Evolutionary conservation across 2,888 invertebrate species (phyloP).

Genomic region (Busseola fusca): DNA sequence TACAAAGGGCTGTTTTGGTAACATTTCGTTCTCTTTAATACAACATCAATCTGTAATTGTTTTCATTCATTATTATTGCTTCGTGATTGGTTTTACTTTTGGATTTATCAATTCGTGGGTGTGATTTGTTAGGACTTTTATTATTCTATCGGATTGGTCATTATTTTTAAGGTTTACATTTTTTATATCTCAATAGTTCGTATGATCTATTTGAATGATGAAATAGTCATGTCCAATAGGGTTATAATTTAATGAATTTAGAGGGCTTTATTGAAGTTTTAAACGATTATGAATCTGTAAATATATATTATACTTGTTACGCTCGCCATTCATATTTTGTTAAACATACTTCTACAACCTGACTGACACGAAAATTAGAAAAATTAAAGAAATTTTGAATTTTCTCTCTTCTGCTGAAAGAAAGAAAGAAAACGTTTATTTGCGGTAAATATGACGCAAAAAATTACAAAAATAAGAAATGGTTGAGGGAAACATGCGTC

Average conservation of each 20-base stretch:
- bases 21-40: slow-evolving; percentile 4
- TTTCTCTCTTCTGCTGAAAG: too few relatives aligned
- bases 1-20: not conserved
- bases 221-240: not conserved
- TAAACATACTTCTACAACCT: too few relatives aligned
- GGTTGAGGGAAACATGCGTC: too few relatives aligned
- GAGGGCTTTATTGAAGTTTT: not conserved
- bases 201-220: not conserved
- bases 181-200: not conserved
- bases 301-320: too few relatives aligned
- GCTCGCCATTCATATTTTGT: too few relatives aligned
- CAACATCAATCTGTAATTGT: slow-evolving; percentile 21
- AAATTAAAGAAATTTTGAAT: too few relatives aligned
- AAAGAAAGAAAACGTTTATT: too few relatives aligned
- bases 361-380: too few relatives aligned
- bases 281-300: not conserved
- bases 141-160: not conserved
- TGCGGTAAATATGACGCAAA: too few relatives aligned
- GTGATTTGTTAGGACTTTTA: not conserved
- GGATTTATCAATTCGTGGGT: not conserved
- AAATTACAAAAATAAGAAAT: too few relatives aligned
- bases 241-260: not conserved
- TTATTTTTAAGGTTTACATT: not conserved
- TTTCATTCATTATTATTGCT: slow-evolving; percentile 12
- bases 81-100: slow-evolving; percentile 13